These are phyloP conservation scores for Sebastes baramenuke DNA, from an alignment of 2,797 vertebrate genomes.

Conservation along the genomic window DNA sequence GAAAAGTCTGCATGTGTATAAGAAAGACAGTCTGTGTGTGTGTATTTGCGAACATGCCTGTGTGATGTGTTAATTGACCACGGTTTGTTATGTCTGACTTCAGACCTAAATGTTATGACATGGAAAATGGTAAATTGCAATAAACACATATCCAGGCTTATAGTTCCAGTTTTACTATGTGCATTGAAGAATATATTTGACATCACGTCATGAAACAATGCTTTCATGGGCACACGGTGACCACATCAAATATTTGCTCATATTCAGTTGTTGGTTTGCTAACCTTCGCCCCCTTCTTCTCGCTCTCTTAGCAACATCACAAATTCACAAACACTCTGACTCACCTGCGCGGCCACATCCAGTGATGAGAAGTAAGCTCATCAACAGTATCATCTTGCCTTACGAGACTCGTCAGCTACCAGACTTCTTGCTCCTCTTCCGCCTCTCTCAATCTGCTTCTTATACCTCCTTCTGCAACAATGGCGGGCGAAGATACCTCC, in stretches of 20 bases:
- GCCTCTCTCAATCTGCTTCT: conserved; percentile 7
- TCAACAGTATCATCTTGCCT: conserved; percentile 25
- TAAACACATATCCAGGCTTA: conserved; percentile 25
- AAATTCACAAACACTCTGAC: conserved; percentile 31
- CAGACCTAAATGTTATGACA: conserved; percentile 41
- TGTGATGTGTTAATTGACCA: conserved; percentile 31
- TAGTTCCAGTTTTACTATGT: conserved; percentile 22
- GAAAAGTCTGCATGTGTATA: background rate
- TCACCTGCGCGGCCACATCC: conserved; percentile 55
- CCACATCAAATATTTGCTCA: conserved; percentile 50
- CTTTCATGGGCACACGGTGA: conserved; percentile 42
- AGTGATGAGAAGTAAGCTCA: conserved; percentile 22
- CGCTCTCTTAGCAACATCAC: conserved; percentile 14
- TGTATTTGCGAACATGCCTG: background rate
- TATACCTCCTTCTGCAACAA: conserved; percentile 31
- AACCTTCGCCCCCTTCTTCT: conserved; percentile 3
- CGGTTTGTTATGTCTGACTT: conserved; percentile 53
- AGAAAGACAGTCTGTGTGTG: background rate
- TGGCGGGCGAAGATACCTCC: conserved; percentile 37
- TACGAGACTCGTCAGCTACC: background rate
- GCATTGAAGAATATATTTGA: conserved; percentile 51
- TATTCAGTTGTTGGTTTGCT: background rate
- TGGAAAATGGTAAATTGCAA: conserved; percentile 41
- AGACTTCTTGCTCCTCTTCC: background rate
- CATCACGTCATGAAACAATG: conserved; percentile 36